A percentile compares a stretch with the other conserved stretches of the same genome.
These are phyloP conservation scores for Xiphophorus birchmanni DNA, from an alignment of 2,797 vertebrate genomes.

Conservation along the genomic window DNA sequence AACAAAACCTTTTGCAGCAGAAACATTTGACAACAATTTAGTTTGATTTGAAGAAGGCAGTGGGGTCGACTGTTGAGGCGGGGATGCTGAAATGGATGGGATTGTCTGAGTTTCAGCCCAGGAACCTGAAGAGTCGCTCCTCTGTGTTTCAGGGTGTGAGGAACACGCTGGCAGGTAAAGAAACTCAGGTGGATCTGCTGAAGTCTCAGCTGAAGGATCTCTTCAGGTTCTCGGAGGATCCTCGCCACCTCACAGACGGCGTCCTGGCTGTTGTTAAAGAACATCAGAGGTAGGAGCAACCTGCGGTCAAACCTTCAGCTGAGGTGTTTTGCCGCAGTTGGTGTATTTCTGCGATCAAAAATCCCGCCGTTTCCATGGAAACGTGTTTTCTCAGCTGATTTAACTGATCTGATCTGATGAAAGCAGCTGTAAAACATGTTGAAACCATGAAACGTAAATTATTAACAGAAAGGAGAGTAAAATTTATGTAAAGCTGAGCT, in stretches of 20 bases:
- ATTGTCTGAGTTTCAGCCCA: not conserved
- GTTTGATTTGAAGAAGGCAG: too few relatives aligned
- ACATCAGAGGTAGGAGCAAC: constrained; percentile 85
- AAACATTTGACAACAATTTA: too few relatives aligned
- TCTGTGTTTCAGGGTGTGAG: constrained; percentile 77
- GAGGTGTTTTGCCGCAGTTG: not conserved
- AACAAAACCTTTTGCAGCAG: too few relatives aligned
- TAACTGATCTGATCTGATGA: not conserved
- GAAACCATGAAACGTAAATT: not conserved
- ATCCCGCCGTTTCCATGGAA: not conserved
- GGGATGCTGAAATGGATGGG: not conserved
- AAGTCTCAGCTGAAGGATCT: constrained; percentile 89
- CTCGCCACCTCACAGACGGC: constrained; percentile 80
- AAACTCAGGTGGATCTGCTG: constrained; percentile 83
- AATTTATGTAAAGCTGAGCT: not conserved
- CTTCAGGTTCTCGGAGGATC: constrained; percentile 83
- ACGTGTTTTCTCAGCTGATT: not conserved
- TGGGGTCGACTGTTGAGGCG: constrained; percentile 30
- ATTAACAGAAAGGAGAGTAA: not conserved
- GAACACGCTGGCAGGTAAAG: constrained; percentile 81
- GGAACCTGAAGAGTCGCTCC: not conserved
- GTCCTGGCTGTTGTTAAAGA: constrained; percentile 87
- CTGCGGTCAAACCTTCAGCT: not conserved
- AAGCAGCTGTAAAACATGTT: not conserved
- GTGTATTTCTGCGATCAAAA: not conserved